Percentiles rank a stretch among this genome's conserved stretches.
These are phyloP conservation scores for Leptoteleia sp. DNA, from an alignment of 1,140 invertebrate genomes.

Conservation along the genomic window DNA sequence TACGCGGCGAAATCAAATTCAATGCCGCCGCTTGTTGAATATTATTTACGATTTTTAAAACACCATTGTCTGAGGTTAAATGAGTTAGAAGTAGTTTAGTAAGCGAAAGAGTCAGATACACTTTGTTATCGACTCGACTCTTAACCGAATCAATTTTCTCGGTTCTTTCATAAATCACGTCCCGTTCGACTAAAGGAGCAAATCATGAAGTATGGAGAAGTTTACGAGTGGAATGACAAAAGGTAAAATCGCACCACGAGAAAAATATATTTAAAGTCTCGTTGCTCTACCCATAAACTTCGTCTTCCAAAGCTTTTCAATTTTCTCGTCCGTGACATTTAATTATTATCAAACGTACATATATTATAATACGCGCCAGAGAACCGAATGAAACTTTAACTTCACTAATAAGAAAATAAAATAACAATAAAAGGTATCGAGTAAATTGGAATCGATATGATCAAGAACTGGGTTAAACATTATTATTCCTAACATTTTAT, in stretches of 20 bases:
- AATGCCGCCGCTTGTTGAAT: slow-evolving; percentile 19
- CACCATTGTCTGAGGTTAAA: slow-evolving; percentile 36
- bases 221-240: slow-evolving; percentile 46
- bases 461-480: too few relatives aligned
- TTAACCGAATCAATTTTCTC: slow-evolving; percentile 58
- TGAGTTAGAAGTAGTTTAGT: slow-evolving; percentile 47
- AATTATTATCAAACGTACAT: neutral
- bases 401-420: too few relatives aligned
- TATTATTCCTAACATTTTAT: too few relatives aligned
- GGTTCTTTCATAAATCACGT: slow-evolving; percentile 53
- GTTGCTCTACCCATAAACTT: neutral
- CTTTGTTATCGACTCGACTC: slow-evolving; percentile 51
- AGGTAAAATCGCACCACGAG: slow-evolving; percentile 14
- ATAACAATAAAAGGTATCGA: too few relatives aligned
- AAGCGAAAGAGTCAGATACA: slow-evolving; percentile 26
- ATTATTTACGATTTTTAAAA: slow-evolving; percentile 56
- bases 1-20: too few relatives aligned
- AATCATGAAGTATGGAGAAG: slow-evolving; percentile 48
- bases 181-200: slow-evolving; percentile 36
- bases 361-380: too few relatives aligned
- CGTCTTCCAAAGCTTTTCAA: neutral
- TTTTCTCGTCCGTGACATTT: neutral
- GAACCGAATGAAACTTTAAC: too few relatives aligned
- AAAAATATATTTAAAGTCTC: slow-evolving; percentile 32
- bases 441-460: too few relatives aligned